Percentiles rank a stretch among this genome's conserved stretches.
phyloP scores from a whole-genome alignment of 2,797 vertebrate genomes.

The Coranthus polyacanthus region DNA sequence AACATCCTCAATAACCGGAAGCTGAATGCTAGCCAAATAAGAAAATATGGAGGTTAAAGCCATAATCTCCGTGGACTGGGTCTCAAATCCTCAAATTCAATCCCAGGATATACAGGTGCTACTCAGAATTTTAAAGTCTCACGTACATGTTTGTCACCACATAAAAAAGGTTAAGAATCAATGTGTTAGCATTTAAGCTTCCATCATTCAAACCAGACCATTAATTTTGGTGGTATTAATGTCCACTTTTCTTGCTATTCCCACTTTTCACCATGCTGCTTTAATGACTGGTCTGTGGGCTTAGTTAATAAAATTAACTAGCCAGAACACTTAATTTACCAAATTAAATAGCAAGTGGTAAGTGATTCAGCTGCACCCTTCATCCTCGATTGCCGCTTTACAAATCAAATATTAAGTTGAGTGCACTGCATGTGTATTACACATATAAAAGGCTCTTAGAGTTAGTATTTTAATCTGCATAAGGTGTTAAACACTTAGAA shows the following conservation, averaged over 20 bases:
- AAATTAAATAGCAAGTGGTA: not conserved
- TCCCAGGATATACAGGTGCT: constrained; percentile 21
- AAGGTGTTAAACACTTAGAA: not conserved
- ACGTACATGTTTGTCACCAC: constrained; percentile 16
- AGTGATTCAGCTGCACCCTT: constrained; percentile 12
- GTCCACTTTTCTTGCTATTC: constrained; percentile 2
- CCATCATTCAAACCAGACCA: constrained; percentile 4
- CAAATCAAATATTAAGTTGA: not conserved
- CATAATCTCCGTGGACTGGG: constrained; percentile 23
- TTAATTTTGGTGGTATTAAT: constrained; percentile 13
- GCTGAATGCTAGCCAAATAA: constrained; percentile 26
- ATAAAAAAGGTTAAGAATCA: constrained; percentile 4
- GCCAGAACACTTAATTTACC: not conserved
- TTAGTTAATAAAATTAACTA: constrained; percentile 29
- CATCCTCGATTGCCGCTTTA: constrained; percentile 13
- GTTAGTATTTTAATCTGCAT: not conserved
- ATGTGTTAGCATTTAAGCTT: constrained; percentile 1
- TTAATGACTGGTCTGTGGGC: constrained; percentile 8
- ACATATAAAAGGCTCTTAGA: not conserved
- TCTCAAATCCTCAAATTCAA: constrained; percentile 35
- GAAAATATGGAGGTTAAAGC: constrained; percentile 16
- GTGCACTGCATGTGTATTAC: not conserved
- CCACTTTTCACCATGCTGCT: not conserved
- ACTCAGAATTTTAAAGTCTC: constrained; percentile 19
- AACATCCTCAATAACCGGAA: constrained; percentile 11